Conservation (phyloP, 2,888 invertebrate species). For the Cryptophagus acutangulus region DNA sequence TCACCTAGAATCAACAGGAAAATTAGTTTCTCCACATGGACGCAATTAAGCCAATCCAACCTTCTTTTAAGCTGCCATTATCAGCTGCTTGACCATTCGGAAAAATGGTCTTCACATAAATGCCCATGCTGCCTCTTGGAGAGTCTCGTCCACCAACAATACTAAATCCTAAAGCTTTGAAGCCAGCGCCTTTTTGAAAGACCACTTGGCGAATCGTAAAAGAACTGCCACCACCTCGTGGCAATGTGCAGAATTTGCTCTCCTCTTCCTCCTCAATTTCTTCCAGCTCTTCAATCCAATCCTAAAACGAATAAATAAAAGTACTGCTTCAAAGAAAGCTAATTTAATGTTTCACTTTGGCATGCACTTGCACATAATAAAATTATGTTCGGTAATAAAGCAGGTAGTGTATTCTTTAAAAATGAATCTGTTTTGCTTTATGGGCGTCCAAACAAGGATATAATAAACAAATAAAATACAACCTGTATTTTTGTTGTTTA, state of each 20-base stretch:
- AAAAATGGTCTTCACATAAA: conserved; percentile 85
- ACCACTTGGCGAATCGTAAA: conserved; percentile 50
- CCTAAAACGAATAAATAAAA: conserved; percentile 30
- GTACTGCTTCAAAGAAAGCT: too few species aligned
- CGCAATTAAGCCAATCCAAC: too few species aligned
- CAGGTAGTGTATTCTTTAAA: too few species aligned
- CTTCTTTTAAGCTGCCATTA: conserved; percentile 77
- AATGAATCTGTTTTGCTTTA: too few species aligned
- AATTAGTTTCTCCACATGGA: not conserved
- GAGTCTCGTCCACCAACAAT: conserved; percentile 87
- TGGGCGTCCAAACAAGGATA: too few species aligned
- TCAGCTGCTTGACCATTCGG: conserved; percentile 82
- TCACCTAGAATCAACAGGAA: conserved; percentile 56
- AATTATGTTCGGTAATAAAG: too few species aligned
- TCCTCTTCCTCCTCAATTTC: conserved; percentile 52
- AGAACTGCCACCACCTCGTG: conserved; percentile 52
- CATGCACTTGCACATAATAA: too few species aligned
- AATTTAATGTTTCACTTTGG: too few species aligned
- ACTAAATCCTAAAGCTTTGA: conserved; percentile 83
- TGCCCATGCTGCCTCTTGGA: conserved; percentile 82
- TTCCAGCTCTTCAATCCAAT: conserved; percentile 41
- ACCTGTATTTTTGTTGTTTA: too few species aligned
- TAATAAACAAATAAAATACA: too few species aligned
- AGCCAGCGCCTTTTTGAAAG: conserved; percentile 77
- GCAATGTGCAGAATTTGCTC: conserved; percentile 57